Percentiles rank a stretch among this genome's conserved stretches.
These are phyloP conservation scores for Zaprionus inermis DNA, from an alignment of 1,140 invertebrate genomes.

Conservation along the genomic window DNA sequence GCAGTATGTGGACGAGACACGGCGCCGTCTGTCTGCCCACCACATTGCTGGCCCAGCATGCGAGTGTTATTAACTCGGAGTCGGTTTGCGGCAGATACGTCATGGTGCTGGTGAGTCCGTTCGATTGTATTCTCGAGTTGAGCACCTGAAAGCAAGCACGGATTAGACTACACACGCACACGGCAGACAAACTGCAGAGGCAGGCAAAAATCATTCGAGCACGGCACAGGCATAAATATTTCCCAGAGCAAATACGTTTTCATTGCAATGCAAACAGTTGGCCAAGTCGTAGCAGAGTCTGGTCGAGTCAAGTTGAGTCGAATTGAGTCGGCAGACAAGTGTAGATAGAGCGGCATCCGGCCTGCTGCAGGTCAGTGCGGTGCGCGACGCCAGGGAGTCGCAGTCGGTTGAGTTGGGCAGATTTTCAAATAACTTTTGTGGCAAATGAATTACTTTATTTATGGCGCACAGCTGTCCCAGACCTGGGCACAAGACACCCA, in stretches of 20 bases:
- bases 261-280: constrained; percentile 68
- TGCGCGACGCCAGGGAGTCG: too few species aligned
- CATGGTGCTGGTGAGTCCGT: constrained; percentile 88
- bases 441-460: constrained; percentile 82
- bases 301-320: constrained; percentile 2
- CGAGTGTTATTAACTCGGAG: constrained; percentile 91
- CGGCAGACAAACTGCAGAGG: constrained; percentile 37
- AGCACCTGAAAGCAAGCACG: constrained; percentile 84
- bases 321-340: constrained; percentile 5
- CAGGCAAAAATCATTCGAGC: constrained; percentile 45
- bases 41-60: constrained; percentile 94
- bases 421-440: constrained; percentile 80
- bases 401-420: constrained; percentile 25
- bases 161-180: constrained; percentile 44
- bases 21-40: constrained; percentile 92
- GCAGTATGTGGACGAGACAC: constrained; percentile 92
- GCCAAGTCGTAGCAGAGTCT: constrained; percentile 31
- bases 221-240: constrained; percentile 67
- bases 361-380: too few species aligned
- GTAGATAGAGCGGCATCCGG: too few species aligned
- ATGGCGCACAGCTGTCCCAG: constrained; percentile 70
- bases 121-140: constrained; percentile 86
- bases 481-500: constrained; percentile 31
- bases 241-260: constrained; percentile 74
- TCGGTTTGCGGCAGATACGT: constrained; percentile 87